Percentiles rank a stretch among this genome's conserved stretches.
Evolutionary conservation across 2,797 vertebrate genomes (phyloP).

Genomic region (Liparis tanakae): DNA sequence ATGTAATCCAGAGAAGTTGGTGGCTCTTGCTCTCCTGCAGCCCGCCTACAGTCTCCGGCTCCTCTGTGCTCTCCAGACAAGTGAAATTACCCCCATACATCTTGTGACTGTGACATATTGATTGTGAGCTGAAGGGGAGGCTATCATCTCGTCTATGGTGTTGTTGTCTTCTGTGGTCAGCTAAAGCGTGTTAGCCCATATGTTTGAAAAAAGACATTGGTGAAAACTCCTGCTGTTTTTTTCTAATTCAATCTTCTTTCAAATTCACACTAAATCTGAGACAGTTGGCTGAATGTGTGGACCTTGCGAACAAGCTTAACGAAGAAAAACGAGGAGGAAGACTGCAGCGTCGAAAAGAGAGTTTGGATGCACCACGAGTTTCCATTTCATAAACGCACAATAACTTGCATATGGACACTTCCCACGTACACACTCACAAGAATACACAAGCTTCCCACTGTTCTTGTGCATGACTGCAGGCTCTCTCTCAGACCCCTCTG

Average conservation of each 20-base stretch:
- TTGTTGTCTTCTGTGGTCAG: conserved; percentile 49
- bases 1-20: conserved; percentile 20
- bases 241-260: conserved; percentile 25
- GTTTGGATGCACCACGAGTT: conserved; percentile 37
- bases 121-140: conserved; percentile 61
- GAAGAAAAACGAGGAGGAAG: conserved; percentile 12
- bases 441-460: conserved; percentile 34
- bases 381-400: conserved; percentile 24
- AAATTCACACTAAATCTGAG: conserved; percentile 10
- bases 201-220: conserved; percentile 33
- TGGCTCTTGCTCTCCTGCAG: conserved; percentile 33
- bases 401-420: conserved; percentile 14
- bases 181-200: conserved; percentile 40
- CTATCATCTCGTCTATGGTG: conserved; percentile 59
- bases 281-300: conserved; percentile 8
- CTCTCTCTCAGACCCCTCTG: conserved; percentile 49
- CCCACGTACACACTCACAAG: conserved; percentile 8
- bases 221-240: conserved; percentile 29
- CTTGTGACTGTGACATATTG: conserved; percentile 71
- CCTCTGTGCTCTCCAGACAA: conserved; percentile 41
- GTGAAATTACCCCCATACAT: conserved; percentile 73
- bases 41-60: conserved; percentile 39
- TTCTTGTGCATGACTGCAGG: conserved; percentile 42
- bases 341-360: conserved; percentile 17
- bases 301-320: conserved; percentile 7